Conservation (phyloP, 2,888 invertebrate species). For the Chrysolina americana region DNA sequence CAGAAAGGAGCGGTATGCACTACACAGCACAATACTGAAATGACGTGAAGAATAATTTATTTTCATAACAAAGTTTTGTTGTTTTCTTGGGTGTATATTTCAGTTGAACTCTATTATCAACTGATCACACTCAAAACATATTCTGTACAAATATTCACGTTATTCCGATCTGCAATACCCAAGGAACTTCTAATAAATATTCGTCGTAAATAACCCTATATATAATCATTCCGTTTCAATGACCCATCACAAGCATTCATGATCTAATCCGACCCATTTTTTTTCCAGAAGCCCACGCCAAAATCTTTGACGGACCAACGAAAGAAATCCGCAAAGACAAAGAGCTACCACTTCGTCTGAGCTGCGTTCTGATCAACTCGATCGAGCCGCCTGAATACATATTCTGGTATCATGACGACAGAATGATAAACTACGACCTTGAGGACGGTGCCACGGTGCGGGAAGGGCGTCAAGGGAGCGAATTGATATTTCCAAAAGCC, state of each 20-base stretch:
- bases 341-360: constrained; percentile 79
- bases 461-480: constrained; percentile 70
- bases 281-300: constrained; percentile 77
- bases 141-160: no score
- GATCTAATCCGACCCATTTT: not conserved
- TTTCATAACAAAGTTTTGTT: no score
- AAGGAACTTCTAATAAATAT: no score
- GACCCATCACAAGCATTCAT: not conserved
- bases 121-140: no score
- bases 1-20: no score
- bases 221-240: no score
- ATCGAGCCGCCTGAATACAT: constrained; percentile 81
- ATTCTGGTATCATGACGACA: constrained; percentile 87
- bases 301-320: constrained; percentile 76
- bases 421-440: constrained; percentile 89
- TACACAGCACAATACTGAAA: no score
- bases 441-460: constrained; percentile 74
- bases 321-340: constrained; percentile 48
- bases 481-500: constrained; percentile 70
- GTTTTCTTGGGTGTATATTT: no score
- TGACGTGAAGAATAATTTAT: no score
- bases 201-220: no score
- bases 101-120: no score
- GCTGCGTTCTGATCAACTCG: constrained; percentile 79
- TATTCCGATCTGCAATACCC: no score